Percentiles rank a stretch among this genome's conserved stretches.
These are phyloP conservation scores for Scaptomyza hsui DNA, from an alignment of 1,140 invertebrate species.

Conservation along the genomic window DNA sequence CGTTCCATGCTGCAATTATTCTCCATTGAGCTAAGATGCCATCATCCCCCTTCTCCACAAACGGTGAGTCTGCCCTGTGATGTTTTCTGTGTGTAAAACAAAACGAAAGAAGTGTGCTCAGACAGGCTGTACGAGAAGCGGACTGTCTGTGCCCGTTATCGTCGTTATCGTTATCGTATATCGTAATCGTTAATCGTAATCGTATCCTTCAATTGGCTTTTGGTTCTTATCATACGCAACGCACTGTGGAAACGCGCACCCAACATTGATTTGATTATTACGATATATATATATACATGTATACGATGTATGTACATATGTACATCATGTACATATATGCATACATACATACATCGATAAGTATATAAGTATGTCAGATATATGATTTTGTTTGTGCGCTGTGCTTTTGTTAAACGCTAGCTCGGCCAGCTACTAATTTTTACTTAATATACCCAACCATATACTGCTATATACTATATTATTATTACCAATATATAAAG, in stretches of 20 bases:
- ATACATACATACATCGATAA: constrained; percentile 4
- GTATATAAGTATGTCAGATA: constrained; percentile 25
- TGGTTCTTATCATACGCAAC: constrained; percentile 37
- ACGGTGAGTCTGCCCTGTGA: constrained; percentile 41
- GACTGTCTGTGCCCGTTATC: constrained; percentile 24
- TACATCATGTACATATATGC: constrained; percentile 10
- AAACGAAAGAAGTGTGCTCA: constrained; percentile 14
- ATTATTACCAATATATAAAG: background rate
- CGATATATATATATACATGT: constrained; percentile 9
- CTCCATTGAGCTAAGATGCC: constrained; percentile 32
- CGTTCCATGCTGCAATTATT: constrained; percentile 31
- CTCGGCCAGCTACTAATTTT: constrained; percentile 14
- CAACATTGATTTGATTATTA: constrained; percentile 27
- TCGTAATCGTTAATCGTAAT: constrained; percentile 9
- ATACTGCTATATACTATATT: constrained; percentile 5
- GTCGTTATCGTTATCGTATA: constrained; percentile 33
- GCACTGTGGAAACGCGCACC: constrained; percentile 40
- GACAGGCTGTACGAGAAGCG: constrained; percentile 2
- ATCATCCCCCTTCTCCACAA: constrained; percentile 26
- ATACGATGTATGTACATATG: constrained; percentile 24
- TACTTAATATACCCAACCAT: constrained; percentile 10
- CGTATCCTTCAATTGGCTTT: constrained; percentile 41
- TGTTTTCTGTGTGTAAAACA: constrained; percentile 18
- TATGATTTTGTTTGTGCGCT: constrained; percentile 22
- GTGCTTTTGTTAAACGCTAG: constrained; percentile 18